Percentiles rank a stretch among this genome's conserved stretches.
Conservation (phyloP, 2,113 vertebrate genomes). For the Pseudolaguvia tuberculata region DNA sequence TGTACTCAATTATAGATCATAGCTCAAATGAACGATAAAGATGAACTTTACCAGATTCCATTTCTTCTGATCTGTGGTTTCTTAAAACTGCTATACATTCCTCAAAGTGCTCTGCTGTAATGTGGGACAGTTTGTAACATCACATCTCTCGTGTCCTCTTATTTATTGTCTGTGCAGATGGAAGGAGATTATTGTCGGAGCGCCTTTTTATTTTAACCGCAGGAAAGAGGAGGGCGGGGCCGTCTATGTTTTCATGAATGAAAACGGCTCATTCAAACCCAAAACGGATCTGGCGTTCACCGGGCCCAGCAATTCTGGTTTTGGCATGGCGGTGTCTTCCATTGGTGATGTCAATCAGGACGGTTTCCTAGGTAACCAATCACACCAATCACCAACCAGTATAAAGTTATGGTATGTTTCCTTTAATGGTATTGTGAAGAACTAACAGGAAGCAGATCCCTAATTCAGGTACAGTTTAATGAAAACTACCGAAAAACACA, state of each 20-base stretch:
- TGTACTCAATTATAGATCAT: no score
- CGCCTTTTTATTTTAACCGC: slow-evolving; percentile 83
- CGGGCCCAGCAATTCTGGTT: slow-evolving; percentile 72
- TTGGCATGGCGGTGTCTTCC: slow-evolving; percentile 77
- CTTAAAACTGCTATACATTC: neutral
- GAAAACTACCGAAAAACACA: no score
- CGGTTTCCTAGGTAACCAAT: slow-evolving; percentile 80
- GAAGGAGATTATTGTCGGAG: slow-evolving; percentile 88
- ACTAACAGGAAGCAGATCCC: no score
- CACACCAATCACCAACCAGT: no score
- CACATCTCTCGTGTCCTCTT: no score
- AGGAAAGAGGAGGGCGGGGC: slow-evolving; percentile 78
- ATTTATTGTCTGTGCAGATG: slow-evolving; percentile 67
- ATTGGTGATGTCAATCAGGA: slow-evolving; percentile 88
- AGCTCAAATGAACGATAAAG: no score
- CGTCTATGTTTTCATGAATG: slow-evolving; percentile 84
- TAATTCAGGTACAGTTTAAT: no score
- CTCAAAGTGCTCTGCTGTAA: neutral
- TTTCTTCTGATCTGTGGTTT: neutral
- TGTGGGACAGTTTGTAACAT: neutral
- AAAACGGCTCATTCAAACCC: slow-evolving; percentile 68
- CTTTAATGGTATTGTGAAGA: neutral
- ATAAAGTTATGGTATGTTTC: neutral
- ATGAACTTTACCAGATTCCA: neutral
- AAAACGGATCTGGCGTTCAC: slow-evolving; percentile 62